Conservation (phyloP, 2,797 vertebrate species). For the Agapornis canus region DNA sequence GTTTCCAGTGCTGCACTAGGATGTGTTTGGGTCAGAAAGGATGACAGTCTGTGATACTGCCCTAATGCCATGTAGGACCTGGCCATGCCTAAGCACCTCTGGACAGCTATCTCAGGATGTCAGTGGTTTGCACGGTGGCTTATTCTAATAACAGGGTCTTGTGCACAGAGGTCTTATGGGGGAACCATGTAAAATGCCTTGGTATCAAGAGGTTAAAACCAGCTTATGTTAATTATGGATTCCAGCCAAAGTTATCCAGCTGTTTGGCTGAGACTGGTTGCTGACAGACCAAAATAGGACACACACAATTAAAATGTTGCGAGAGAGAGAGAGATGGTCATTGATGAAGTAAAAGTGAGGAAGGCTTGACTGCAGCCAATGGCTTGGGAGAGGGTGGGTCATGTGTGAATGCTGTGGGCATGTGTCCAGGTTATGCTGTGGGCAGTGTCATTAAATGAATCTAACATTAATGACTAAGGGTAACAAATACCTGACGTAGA, state of each 20-base stretch:
- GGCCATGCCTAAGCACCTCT: not conserved
- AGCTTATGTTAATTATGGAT: conserved; percentile 13
- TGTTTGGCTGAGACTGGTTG: conserved; percentile 2
- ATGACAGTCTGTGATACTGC: not conserved
- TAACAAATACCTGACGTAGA: not conserved
- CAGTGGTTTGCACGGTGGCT: not conserved
- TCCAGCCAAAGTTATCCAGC: not conserved
- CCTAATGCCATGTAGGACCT: not conserved
- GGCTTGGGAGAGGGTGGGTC: not conserved
- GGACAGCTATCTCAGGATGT: rapidly evolving
- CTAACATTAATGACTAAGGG: not conserved
- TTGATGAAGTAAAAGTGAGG: not conserved
- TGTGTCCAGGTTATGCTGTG: not conserved
- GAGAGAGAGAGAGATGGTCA: not conserved
- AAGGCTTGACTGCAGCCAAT: not conserved
- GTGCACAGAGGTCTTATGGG: not conserved
- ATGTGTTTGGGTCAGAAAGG: not conserved
- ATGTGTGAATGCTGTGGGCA: not conserved
- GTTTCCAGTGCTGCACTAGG: not conserved
- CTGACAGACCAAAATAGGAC: not conserved
- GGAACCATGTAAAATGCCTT: not conserved
- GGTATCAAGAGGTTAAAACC: conserved; percentile 8
- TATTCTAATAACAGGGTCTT: not conserved
- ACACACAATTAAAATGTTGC: not conserved
- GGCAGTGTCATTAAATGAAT: not conserved